phyloP scores from a whole-genome alignment of 2,888 invertebrate species.

The Pycnomerus fuliginosus region DNA sequence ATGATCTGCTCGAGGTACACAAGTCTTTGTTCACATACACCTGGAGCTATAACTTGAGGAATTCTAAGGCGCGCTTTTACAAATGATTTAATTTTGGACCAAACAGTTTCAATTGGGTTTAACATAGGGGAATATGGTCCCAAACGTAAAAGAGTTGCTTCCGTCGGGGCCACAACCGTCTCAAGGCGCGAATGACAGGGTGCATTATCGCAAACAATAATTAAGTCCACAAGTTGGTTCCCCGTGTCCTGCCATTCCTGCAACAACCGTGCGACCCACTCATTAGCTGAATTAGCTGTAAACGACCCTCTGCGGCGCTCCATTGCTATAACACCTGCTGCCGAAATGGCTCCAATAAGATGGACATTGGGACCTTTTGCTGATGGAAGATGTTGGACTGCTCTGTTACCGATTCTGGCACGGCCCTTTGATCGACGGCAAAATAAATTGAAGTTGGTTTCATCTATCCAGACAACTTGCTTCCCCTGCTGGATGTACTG shows the following conservation, averaged over 20 bases:
- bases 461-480: constrained; percentile 21
- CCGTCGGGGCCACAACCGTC: constrained; percentile 3
- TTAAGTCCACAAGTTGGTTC: constrained; percentile 19
- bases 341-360: constrained; percentile 22
- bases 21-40: constrained; percentile 15
- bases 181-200: constrained; percentile 14
- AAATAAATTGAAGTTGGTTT: constrained; percentile 24
- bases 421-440: constrained; percentile 22
- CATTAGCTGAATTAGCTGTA: constrained; percentile 17
- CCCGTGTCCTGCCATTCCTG: constrained; percentile 14
- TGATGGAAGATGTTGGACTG: constrained; percentile 21
- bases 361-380: constrained; percentile 24
- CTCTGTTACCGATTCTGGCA: constrained; percentile 14
- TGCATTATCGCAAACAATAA: constrained; percentile 24
- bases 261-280: constrained; percentile 9
- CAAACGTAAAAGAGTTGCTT: constrained; percentile 16
- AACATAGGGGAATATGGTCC: constrained; percentile 17
- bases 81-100: constrained; percentile 6
- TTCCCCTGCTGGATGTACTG: constrained; percentile 13
- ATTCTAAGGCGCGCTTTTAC: constrained; percentile 2
- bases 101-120: constrained; percentile 5
- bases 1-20: constrained; percentile 24
- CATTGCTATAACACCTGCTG: constrained; percentile 22
- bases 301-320: constrained; percentile 23
- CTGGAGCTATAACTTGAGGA: constrained; percentile 5